Evolutionary conservation across 2,797 vertebrate genomes (phyloP).

Genomic region (Lepidocolaptes lacrymiger): DNA sequence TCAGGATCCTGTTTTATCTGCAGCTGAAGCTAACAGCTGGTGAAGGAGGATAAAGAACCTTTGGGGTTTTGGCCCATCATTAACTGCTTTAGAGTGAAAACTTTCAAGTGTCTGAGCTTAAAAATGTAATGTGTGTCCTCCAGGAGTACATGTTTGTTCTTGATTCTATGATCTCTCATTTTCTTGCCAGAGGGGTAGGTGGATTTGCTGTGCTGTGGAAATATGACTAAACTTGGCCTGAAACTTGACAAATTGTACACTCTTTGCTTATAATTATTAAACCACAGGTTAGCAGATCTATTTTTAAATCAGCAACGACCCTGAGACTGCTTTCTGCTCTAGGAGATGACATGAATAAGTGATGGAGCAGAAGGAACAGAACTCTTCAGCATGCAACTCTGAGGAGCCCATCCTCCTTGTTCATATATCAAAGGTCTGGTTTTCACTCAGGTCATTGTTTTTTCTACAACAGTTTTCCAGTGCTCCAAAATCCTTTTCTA

Average conservation of each 20-base stretch:
- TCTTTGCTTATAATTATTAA: slow-evolving; percentile 60
- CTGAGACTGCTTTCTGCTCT: not conserved
- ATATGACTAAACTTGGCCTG: slow-evolving; percentile 66
- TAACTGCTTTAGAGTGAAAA: slow-evolving; percentile 33
- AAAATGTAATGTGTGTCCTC: slow-evolving; percentile 4
- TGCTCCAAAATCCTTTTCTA: not conserved
- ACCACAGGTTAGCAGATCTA: slow-evolving; percentile 18
- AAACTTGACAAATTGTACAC: slow-evolving; percentile 39
- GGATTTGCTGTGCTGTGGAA: slow-evolving; percentile 50
- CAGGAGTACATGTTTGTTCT: slow-evolving; percentile 47
- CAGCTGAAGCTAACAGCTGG: slow-evolving; percentile 39
- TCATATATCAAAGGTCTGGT: not conserved
- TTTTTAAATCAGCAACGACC: not conserved
- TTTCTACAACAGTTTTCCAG: not conserved
- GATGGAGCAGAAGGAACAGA: not conserved
- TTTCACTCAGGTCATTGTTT: not conserved
- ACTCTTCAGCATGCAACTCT: not conserved
- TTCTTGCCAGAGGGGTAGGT: slow-evolving; percentile 61
- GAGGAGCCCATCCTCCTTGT: not conserved
- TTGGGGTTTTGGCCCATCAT: slow-evolving; percentile 54
- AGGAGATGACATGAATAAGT: not conserved
- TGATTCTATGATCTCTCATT: slow-evolving; percentile 55
- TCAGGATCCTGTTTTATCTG: slow-evolving; percentile 36
- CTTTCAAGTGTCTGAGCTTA: not conserved
- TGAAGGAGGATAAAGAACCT: slow-evolving; percentile 29